Conservation (phyloP, 2,797 vertebrate species). For the Cyprinella venusta region DNA sequence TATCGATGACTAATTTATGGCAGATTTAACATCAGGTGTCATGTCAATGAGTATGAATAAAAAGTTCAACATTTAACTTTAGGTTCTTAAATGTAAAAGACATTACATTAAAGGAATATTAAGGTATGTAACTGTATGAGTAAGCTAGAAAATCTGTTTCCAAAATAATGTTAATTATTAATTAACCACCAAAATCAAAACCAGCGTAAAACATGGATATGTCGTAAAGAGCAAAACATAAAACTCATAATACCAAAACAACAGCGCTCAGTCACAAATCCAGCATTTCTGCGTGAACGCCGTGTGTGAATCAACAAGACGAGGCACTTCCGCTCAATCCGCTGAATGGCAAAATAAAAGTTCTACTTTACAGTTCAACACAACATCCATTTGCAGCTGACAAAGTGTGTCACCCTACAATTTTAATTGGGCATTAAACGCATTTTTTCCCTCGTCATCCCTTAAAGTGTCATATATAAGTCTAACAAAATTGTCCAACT, state of each 20-base stretch:
- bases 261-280: not conserved
- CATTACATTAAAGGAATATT: not conserved
- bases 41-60: no score
- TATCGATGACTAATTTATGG: no score
- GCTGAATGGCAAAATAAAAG: slow-evolving; percentile 25
- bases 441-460: not conserved
- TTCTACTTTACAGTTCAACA: not conserved
- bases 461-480: no score
- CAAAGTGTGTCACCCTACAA: not conserved
- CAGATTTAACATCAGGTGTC: no score
- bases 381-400: not conserved
- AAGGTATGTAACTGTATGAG: not conserved
- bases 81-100: not conserved
- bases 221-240: not conserved
- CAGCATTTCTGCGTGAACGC: not conserved
- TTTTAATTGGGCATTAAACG: not conserved
- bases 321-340: not conserved
- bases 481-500: no score
- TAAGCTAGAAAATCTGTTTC: not conserved
- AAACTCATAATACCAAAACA: not conserved
- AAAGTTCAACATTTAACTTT: no score
- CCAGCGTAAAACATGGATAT: not conserved
- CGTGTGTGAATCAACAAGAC: slow-evolving; percentile 20
- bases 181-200: not conserved
- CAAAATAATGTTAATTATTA: not conserved